Conservation (phyloP, 2,113 vertebrate species). For the Gallinago paraguaiae region DNA sequence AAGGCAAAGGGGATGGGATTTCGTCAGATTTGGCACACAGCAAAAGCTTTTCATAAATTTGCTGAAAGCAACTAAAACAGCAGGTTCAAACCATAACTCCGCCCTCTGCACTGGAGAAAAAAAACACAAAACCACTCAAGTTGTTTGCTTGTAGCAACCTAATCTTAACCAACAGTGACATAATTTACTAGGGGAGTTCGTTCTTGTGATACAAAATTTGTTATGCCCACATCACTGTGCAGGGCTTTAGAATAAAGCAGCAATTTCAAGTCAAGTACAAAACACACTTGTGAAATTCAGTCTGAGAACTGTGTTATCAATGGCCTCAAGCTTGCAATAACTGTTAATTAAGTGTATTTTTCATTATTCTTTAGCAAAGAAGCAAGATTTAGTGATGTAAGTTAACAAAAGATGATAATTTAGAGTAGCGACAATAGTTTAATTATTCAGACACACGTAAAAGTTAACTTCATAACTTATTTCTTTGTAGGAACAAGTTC, state of each 20-base stretch:
- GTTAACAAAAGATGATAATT: constrained; percentile 85
- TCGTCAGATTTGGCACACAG: neutral
- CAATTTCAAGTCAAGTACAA: constrained; percentile 67
- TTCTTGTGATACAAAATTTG: constrained; percentile 42
- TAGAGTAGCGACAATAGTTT: constrained; percentile 84
- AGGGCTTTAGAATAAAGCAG: constrained; percentile 54
- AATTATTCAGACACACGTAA: constrained; percentile 82
- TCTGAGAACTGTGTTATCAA: constrained; percentile 77
- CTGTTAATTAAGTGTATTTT: constrained; percentile 85
- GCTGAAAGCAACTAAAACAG: constrained; percentile 52
- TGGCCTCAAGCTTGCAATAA: constrained; percentile 79
- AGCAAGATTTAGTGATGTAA: constrained; percentile 82
- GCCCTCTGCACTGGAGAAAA: neutral
- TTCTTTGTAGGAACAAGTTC: constrained; percentile 76
- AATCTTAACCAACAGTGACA: constrained; percentile 76
- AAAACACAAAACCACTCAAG: neutral
- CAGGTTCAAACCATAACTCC: constrained; percentile 19
- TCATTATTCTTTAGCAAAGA: constrained; percentile 84
- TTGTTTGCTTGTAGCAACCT: constrained; percentile 72
- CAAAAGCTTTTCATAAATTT: constrained; percentile 42
- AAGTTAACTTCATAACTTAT: constrained; percentile 83
- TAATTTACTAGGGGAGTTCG: constrained; percentile 45
- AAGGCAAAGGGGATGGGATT: neutral
- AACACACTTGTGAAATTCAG: constrained; percentile 78
- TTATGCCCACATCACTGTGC: constrained; percentile 30